Base-by-base conservation (phyloP, 2,113 vertebrate species). In the Thymallus thymallus region DNA sequence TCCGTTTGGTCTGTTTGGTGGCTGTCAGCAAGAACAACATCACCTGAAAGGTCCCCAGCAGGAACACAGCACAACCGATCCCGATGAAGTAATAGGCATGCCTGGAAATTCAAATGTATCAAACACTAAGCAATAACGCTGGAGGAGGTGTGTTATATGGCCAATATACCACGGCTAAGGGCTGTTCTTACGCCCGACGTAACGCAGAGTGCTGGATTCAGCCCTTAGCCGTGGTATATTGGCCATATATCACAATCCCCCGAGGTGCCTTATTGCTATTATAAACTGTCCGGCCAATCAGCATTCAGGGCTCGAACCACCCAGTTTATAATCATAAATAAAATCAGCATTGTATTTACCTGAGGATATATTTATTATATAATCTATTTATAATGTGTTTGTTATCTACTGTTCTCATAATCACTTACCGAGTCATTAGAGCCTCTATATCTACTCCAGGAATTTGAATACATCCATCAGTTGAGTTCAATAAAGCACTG, bases 61-160 rank as follows among this genome's bases (percentile, higher is more conserved):
- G 3, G 5, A 94, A 56, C 12, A 90, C 85, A 13, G 78, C 88
- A 71, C 45, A 86, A 29, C 92, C 92, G 83, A 93, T 80, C 24
- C 20, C 92, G 70, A 93, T 71, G 0, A 91, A 94, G 76, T 94
- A 93, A 80, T 91, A 92, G n/a, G 92, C 83, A 81, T 87, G 78
- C 26, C 93, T 94, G 80, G 5, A 78, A n/a, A 83, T 73, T 68
- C 76, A 74, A 32, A 66, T 51, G 16, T 51, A 51, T n/a, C n/a
- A n/a, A n/a, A n/a, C n/a, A n/a, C n/a, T n/a, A n/a, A n/a, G n/a
- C 26, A 26, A 26, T 26, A 26, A 26, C 1, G 26, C 26, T 2
- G 1, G 26, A 26, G 26, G 7, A 7, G 7, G 35, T 7, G 35
- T 2, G 32, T 1, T 41, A 10, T 41, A 41, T 41, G 35, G 35